Percentiles rank a stretch among this genome's conserved stretches.
Conservation (phyloP, 2,113 vertebrate species). For the Colistium nudipinnis region DNA sequence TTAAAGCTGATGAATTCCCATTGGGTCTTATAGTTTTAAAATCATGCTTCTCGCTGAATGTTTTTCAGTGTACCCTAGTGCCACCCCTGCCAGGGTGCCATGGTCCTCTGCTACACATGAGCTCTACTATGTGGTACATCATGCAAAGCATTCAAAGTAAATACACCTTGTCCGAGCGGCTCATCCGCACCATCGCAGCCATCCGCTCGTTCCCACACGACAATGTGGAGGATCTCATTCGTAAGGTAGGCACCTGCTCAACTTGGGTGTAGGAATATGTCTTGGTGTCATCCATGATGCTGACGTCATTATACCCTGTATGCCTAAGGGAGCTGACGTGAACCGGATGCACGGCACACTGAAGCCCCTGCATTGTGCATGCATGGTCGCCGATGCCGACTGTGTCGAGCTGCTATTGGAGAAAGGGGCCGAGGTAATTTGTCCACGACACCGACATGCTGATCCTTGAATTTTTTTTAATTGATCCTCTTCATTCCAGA, state of each 20-base stretch:
- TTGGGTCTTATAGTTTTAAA: constrained; percentile 22
- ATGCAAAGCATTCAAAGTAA: constrained; percentile 99
- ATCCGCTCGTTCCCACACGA: constrained; percentile 96
- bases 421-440: constrained; percentile 92
- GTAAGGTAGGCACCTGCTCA: constrained; percentile 82
- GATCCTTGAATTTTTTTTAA: neutral
- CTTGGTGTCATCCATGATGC: neutral
- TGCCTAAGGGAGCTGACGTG: constrained; percentile 90
- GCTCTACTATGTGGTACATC: constrained; percentile 90
- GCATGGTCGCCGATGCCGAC: constrained; percentile 96
- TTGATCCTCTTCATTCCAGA: neutral
- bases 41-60: constrained; percentile 8
- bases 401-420: constrained; percentile 95
- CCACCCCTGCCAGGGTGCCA: constrained; percentile 80
- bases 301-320: neutral
- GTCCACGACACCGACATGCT: neutral
- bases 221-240: constrained; percentile 95
- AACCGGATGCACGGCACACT: constrained; percentile 96
- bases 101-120: constrained; percentile 83
- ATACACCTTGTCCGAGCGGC: constrained; percentile 93
- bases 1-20: neutral
- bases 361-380: constrained; percentile 96
- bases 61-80: constrained; percentile 48
- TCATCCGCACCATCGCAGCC: constrained; percentile 96
- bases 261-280: neutral